Conservation (phyloP, 2,113 vertebrate species). For the Xenopus laevis region DNA sequence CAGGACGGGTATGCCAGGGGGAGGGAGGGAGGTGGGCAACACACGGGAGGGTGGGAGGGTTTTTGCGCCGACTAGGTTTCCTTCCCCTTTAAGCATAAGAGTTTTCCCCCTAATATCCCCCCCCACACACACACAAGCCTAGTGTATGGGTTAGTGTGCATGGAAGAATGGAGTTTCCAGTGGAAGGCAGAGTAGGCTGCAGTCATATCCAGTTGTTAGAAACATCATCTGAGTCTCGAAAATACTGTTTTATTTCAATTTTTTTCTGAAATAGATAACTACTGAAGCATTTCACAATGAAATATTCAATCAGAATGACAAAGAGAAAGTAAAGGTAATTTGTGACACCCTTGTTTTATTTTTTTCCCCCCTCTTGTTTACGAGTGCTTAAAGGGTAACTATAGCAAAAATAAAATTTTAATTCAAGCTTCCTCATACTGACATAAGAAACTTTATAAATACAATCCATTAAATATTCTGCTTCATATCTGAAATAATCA, state of each 20-base stretch:
- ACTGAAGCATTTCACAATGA: conserved; percentile 41
- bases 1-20: no score
- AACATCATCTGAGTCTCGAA: conserved; percentile 28
- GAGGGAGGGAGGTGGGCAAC: no score
- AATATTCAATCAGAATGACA: conserved; percentile 39
- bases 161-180: conserved; percentile 1
- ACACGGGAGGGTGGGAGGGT: no score
- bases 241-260: conserved; percentile 45
- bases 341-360: conserved; percentile 6
- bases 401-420: no score
- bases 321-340: conserved; percentile 41
- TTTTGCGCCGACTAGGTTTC: no score
- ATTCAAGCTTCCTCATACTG: no score
- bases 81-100: no score
- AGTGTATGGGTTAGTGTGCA: conserved; percentile 2
- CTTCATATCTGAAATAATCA: no score
- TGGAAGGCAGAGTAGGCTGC: background rate
- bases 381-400: background rate
- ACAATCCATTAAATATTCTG: no score
- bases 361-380: background rate
- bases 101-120: no score
- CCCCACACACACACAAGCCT: background rate
- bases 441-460: no score
- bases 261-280: conserved; percentile 45
- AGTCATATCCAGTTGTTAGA: conserved; percentile 1